These are phyloP conservation scores for Epinephelus fuscoguttatus DNA, from an alignment of 2,113 vertebrate species.

Conservation along the genomic window DNA sequence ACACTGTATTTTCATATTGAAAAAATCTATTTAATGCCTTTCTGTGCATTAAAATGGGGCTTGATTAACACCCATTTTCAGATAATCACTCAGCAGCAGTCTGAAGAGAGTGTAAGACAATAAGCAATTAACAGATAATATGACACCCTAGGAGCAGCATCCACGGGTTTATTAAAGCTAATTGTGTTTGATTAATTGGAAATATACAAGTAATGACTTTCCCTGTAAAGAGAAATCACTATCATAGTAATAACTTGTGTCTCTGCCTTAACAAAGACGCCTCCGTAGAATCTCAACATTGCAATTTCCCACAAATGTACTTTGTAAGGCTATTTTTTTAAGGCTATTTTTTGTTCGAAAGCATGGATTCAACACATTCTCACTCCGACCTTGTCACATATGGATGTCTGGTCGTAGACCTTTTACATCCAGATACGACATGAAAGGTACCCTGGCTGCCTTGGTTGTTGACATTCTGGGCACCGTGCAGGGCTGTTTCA, in stretches of 20 bases:
- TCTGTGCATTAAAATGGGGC: not conserved
- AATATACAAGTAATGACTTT: not conserved
- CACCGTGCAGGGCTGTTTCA: too few relatives aligned
- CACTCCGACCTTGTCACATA: too few relatives aligned
- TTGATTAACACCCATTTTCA: not conserved
- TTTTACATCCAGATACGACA: too few relatives aligned
- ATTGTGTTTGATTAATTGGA: conserved; percentile 7
- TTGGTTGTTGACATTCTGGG: too few relatives aligned
- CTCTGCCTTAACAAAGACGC: not conserved
- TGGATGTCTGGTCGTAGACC: too few relatives aligned
- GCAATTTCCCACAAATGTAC: not conserved
- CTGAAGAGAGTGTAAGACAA: not conserved
- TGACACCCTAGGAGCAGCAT: not conserved
- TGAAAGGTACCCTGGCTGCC: too few relatives aligned
- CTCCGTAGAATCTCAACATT: not conserved
- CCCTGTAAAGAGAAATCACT: not conserved
- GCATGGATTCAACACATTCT: too few relatives aligned
- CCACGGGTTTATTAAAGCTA: not conserved
- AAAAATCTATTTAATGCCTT: not conserved
- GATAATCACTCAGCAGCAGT: not conserved
- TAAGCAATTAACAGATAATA: not conserved
- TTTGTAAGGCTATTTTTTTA: not conserved
- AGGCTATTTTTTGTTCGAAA: not conserved
- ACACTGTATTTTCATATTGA: not conserved
- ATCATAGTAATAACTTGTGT: not conserved